Percentiles rank a stretch among this genome's conserved stretches.
phyloP scores from a whole-genome alignment of 1,140 invertebrate genomes.

The Heliothis subflexa region DNA sequence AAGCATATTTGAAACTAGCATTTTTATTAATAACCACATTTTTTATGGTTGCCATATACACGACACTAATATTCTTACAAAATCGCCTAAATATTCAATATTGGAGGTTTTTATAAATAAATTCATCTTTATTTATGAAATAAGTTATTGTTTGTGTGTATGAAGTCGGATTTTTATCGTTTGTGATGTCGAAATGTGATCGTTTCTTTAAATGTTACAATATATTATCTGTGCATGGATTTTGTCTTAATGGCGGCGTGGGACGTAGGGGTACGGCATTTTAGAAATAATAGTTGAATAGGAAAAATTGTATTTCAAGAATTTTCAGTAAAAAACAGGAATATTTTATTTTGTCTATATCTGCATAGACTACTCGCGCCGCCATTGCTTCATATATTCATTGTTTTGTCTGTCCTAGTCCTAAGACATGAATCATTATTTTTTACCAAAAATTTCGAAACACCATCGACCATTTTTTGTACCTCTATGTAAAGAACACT shows the following conservation, averaged over 20 bases:
- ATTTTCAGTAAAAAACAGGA: too few relatives aligned
- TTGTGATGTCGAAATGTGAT: too few relatives aligned
- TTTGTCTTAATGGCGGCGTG: background rate
- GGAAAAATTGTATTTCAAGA: too few relatives aligned
- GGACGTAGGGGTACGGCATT: background rate
- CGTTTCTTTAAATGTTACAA: too few relatives aligned
- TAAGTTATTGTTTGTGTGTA: background rate
- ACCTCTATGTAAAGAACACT: too few relatives aligned
- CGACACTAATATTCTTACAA: background rate
- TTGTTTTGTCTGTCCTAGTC: too few relatives aligned
- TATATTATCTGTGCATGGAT: too few relatives aligned
- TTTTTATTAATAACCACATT: slow-evolving; percentile 14
- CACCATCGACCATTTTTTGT: too few relatives aligned
- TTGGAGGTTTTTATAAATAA: background rate
- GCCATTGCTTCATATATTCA: background rate
- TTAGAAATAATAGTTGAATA: background rate
- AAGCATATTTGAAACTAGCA: background rate
- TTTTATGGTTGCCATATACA: background rate
- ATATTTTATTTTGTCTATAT: background rate
- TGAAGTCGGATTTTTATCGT: too few relatives aligned
- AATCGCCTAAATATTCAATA: background rate
- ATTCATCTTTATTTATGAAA: background rate
- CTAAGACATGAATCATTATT: too few relatives aligned
- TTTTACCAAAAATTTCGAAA: too few relatives aligned
- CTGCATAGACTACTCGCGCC: background rate